Evolutionary conservation across 2,888 invertebrate genomes (phyloP).

Genomic region (Mallateleia sp.): DNA sequence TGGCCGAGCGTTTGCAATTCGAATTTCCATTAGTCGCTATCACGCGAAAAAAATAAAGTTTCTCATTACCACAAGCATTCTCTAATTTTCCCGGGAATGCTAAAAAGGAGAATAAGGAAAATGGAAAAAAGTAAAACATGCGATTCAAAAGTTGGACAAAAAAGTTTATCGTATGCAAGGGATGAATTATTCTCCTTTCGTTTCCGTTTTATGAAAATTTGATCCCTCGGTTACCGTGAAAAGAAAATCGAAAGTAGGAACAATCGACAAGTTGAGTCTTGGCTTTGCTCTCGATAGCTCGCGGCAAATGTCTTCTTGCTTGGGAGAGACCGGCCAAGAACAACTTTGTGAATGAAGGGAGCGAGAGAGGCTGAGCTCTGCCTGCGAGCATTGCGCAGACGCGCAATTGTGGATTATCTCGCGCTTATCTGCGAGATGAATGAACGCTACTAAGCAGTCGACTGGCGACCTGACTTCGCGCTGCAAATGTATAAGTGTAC

Average conservation of each 20-base stretch:
- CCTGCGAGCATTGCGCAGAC: slow-evolving; percentile 58
- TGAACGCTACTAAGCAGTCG: slow-evolving; percentile 80
- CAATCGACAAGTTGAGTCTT: slow-evolving; percentile 71
- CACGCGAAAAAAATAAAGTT: slow-evolving; percentile 38
- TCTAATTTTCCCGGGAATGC: slow-evolving; percentile 34
- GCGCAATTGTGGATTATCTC: slow-evolving; percentile 84
- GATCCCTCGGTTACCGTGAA: slow-evolving; percentile 33
- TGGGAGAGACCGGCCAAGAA: slow-evolving; percentile 52
- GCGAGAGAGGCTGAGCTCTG: slow-evolving; percentile 34
- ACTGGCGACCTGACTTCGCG: slow-evolving; percentile 42
- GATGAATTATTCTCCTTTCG: slow-evolving; percentile 50
- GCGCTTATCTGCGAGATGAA: slow-evolving; percentile 84
- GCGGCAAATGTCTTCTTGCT: slow-evolving; percentile 58
- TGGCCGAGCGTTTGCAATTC: slow-evolving; percentile 11
- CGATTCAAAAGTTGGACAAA: slow-evolving; percentile 49
- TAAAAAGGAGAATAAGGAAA: slow-evolving; percentile 6
- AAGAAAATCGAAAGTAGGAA: slow-evolving; percentile 49
- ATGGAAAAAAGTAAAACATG: slow-evolving; percentile 30
- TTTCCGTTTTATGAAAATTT: slow-evolving; percentile 66
- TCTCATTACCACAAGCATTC: slow-evolving; percentile 41
- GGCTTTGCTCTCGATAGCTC: slow-evolving; percentile 62
- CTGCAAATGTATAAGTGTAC: slow-evolving; percentile 8
- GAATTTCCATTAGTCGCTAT: slow-evolving; percentile 46
- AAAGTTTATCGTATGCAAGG: slow-evolving; percentile 51
- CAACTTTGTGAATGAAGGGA: slow-evolving; percentile 77